phyloP scores from a whole-genome alignment of 2,888 invertebrate species.

The Abrostola triplasia region DNA sequence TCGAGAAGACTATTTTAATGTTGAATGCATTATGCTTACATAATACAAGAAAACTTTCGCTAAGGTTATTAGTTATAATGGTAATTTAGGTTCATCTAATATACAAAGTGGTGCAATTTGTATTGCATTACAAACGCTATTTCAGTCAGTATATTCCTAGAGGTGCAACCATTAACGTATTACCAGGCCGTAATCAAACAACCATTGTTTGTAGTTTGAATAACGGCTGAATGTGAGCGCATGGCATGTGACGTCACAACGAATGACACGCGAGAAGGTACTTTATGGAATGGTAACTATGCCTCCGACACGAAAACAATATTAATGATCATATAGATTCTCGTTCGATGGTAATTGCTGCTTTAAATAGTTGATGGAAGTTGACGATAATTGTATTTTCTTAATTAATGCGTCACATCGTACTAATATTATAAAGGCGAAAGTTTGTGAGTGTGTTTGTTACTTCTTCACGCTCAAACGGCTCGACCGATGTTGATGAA shows the following conservation, averaged over 20 bases:
- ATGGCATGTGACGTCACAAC: conserved; percentile 36
- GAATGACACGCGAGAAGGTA: conserved; percentile 34
- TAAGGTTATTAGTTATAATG: no score
- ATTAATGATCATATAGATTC: conserved; percentile 4
- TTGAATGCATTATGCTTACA: no score
- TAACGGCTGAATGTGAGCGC: conserved; percentile 28
- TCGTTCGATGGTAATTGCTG: neutral
- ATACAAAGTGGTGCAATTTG: neutral
- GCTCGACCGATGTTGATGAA: no score
- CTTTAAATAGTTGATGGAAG: no score
- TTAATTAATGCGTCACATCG: no score
- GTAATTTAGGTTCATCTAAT: neutral
- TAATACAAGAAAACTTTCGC: no score
- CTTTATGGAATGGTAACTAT: conserved; percentile 19
- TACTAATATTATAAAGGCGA: no score
- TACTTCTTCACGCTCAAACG: no score
- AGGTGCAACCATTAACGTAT: conserved; percentile 13
- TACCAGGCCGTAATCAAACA: conserved; percentile 27
- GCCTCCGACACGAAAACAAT: neutral
- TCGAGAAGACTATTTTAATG: no score
- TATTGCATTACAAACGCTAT: neutral
- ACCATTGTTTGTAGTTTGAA: conserved; percentile 35
- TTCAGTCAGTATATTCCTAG: neutral
- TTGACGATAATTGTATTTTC: no score
- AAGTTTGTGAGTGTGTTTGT: no score